phyloP scores from a whole-genome alignment of 2,113 vertebrate species.

The Tenebrosternarchus preto region DNA sequence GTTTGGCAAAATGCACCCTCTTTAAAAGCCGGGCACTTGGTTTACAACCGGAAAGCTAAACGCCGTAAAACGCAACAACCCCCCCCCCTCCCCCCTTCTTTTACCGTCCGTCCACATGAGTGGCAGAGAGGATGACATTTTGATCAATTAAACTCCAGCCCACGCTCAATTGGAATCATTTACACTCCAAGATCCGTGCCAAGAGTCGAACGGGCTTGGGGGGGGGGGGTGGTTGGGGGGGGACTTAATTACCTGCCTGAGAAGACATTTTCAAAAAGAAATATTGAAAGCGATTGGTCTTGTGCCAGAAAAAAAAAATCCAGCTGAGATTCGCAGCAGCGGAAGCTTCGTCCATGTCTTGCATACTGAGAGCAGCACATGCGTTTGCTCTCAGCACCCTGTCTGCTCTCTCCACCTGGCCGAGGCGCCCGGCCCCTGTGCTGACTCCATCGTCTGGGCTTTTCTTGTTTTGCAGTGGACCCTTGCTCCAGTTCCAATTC shows the following conservation, averaged over 20 bases:
- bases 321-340: slow-evolving; percentile 35
- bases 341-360: background rate
- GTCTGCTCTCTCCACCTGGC: slow-evolving; percentile 18
- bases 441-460: background rate
- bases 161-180: slow-evolving; percentile 57
- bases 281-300: slow-evolving; percentile 51
- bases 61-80: slow-evolving; percentile 27
- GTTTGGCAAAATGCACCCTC: slow-evolving; percentile 36
- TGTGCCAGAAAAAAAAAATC: slow-evolving; percentile 35
- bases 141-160: slow-evolving; percentile 60
- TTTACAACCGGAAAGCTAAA: slow-evolving; percentile 43
- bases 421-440: background rate
- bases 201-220: slow-evolving; percentile 46
- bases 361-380: slow-evolving; percentile 20
- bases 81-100: slow-evolving; percentile 17
- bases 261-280: slow-evolving; percentile 60
- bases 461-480: too few species aligned
- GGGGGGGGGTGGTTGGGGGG: slow-evolving; percentile 21
- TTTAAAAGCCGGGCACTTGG: slow-evolving; percentile 31
- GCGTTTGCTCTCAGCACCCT: slow-evolving; percentile 1
- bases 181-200: slow-evolving; percentile 50
- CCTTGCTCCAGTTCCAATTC: too few species aligned
- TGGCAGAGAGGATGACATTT: slow-evolving; percentile 54
- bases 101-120: slow-evolving; percentile 49
- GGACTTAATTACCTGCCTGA: slow-evolving; percentile 63